Evolutionary conservation across 2,797 vertebrate genomes (phyloP).

Genomic region (Microcaecilia unicolor): DNA sequence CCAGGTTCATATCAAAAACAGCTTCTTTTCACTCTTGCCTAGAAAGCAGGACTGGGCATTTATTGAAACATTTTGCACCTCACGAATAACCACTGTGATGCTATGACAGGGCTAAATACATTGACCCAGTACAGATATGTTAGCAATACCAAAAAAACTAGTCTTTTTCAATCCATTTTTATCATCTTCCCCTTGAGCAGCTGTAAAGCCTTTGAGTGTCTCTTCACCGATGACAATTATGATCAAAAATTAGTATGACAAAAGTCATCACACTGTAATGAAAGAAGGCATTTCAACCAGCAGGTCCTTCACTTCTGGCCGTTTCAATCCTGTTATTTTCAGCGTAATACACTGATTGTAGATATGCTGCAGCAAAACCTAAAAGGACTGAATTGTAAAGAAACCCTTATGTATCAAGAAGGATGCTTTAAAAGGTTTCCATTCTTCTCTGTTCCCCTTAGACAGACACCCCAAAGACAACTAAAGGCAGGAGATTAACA

Average conservation of each 20-base stretch:
- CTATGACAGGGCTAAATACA: too few relatives aligned
- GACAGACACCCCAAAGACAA: constrained; percentile 16
- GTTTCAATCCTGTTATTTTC: constrained; percentile 31
- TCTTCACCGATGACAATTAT: not conserved
- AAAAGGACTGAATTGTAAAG: constrained; percentile 20
- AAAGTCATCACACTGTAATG: constrained; percentile 16
- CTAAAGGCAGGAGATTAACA: too few relatives aligned
- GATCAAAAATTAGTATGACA: constrained; percentile 17
- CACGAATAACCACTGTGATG: too few relatives aligned
- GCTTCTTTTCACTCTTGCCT: too few relatives aligned
- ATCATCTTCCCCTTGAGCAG: not conserved
- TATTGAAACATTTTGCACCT: too few relatives aligned
- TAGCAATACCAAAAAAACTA: not conserved
- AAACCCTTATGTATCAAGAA: constrained; percentile 23
- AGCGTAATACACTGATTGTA: constrained; percentile 38
- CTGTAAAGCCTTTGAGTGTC: not conserved
- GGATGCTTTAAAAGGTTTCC: constrained; percentile 17
- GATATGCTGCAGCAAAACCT: constrained; percentile 33
- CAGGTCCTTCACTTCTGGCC: constrained; percentile 10
- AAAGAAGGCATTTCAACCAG: constrained; percentile 18
- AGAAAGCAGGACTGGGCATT: too few relatives aligned
- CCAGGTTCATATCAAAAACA: too few relatives aligned
- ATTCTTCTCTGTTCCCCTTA: not conserved
- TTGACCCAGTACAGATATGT: too few relatives aligned
- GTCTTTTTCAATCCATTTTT: not conserved